These are phyloP conservation scores for Perodicticus potto DNA, from an alignment of 2,797 vertebrate species.

Conservation along the genomic window DNA sequence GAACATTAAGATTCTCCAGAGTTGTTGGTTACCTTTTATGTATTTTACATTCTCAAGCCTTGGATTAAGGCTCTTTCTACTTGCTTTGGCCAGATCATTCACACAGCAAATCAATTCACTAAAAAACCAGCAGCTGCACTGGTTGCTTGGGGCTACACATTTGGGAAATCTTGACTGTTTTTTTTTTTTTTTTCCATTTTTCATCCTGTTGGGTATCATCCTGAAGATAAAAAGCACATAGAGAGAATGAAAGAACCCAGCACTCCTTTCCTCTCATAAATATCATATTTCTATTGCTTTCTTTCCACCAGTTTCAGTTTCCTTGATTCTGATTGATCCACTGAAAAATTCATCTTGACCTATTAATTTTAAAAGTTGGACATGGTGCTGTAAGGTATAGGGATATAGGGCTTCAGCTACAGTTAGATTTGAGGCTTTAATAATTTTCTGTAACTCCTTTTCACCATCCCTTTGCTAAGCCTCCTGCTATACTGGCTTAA, in stretches of 20 bases:
- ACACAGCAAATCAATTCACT: not conserved
- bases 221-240: not conserved
- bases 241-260: not conserved
- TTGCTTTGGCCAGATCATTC: not conserved
- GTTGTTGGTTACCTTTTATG: not conserved
- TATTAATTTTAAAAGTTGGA: not conserved
- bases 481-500: not conserved
- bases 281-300: not conserved
- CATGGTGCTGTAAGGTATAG: not conserved
- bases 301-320: not conserved
- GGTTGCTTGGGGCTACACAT: not conserved
- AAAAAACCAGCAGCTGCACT: not conserved
- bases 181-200: not conserved
- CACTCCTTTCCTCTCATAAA: not conserved
- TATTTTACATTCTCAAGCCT: not conserved
- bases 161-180: not conserved
- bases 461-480: not conserved
- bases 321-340: not conserved
- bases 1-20: not conserved
- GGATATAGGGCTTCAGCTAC: not conserved
- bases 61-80: not conserved
- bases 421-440: not conserved
- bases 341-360: conserved; percentile 20
- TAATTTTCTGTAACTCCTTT: not conserved
- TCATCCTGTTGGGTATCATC: not conserved